phyloP scores from a whole-genome alignment of 2,113 vertebrate species.

The Synodontis membranacea region DNA sequence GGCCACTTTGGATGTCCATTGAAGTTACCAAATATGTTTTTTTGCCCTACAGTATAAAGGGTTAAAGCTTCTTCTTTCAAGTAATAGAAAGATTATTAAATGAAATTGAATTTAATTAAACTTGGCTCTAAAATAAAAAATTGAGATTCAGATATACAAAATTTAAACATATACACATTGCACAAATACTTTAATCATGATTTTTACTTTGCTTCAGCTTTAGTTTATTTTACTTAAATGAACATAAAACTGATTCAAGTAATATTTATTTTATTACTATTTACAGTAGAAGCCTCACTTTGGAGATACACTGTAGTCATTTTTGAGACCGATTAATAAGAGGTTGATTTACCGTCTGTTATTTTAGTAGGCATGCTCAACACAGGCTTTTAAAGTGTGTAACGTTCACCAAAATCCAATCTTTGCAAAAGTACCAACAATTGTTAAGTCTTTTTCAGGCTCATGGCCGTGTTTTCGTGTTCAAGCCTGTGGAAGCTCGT shows the following conservation, averaged over 20 bases:
- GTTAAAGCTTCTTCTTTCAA: neutral
- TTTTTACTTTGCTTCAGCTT: neutral
- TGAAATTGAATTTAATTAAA: neutral
- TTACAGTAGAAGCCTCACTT: neutral
- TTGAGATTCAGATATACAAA: neutral
- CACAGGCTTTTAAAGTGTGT: neutral
- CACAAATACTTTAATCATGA: neutral
- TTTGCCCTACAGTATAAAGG: too few species aligned
- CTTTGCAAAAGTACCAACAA: neutral
- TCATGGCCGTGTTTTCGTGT: slow-evolving; percentile 57
- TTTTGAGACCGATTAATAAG: neutral
- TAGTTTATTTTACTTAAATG: neutral
- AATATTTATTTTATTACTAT: neutral
- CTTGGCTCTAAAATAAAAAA: neutral
- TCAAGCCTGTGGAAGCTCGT: slow-evolving; percentile 56
- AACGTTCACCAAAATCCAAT: neutral
- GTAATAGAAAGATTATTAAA: neutral
- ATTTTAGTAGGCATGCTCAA: neutral
- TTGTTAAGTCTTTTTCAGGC: slow-evolving; percentile 20
- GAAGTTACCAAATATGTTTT: too few species aligned
- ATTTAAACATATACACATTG: neutral
- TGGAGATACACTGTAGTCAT: neutral
- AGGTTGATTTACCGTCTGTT: neutral
- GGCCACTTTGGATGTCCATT: too few species aligned
- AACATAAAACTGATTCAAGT: neutral